Percentiles rank a stretch among this genome's conserved stretches.
Evolutionary conservation across 2,797 vertebrate genomes (phyloP).

Genomic region (Dryobates pubescens): DNA sequence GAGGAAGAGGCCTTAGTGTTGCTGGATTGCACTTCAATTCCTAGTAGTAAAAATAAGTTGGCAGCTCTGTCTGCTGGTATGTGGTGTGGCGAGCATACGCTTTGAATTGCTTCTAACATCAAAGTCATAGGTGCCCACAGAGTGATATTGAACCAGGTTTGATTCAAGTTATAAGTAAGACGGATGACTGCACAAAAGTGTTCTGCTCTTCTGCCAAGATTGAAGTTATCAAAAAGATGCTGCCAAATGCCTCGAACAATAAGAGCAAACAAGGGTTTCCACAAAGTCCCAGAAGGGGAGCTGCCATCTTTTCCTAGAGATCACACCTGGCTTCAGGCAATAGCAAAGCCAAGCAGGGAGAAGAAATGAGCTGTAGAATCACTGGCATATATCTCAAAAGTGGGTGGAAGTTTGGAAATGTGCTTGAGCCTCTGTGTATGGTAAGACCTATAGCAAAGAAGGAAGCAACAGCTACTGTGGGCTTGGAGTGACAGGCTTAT

Average conservation of each 20-base stretch:
- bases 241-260: background rate
- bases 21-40: conserved; percentile 14
- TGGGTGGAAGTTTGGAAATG: conserved; percentile 33
- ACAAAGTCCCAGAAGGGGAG: background rate
- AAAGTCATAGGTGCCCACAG: background rate
- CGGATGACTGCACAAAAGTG: background rate
- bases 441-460: conserved; percentile 19
- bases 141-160: background rate
- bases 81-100: background rate
- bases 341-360: background rate
- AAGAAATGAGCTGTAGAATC: background rate
- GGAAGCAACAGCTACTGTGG: background rate
- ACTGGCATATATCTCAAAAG: background rate
- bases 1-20: background rate
- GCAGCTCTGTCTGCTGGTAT: background rate
- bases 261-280: background rate
- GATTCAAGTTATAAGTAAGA: background rate
- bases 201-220: background rate
- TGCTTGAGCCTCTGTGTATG: conserved; percentile 1
- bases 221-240: background rate
- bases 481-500: conserved; percentile 9
- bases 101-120: background rate
- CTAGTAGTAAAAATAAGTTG: background rate
- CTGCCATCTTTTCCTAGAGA: background rate
- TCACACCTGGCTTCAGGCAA: background rate